Percentiles rank a stretch among this genome's conserved stretches.
phyloP scores from a whole-genome alignment of 2,888 invertebrate species.

The Leptopterna dolabrata region DNA sequence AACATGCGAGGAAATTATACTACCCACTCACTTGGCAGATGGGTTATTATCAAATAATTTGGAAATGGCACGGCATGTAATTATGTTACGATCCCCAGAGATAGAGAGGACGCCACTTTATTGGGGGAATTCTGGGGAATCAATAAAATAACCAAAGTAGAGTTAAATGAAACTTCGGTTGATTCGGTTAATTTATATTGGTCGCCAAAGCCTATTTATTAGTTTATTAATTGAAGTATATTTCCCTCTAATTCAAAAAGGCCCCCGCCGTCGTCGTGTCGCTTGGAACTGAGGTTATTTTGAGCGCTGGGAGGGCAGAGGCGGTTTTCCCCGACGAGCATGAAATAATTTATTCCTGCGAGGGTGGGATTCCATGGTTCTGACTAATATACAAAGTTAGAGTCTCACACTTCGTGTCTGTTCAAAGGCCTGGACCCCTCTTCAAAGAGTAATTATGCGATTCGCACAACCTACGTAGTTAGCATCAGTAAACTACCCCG shows the following conservation, averaged over 20 bases:
- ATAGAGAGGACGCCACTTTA: too few relatives aligned
- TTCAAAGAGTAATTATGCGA: slow-evolving; percentile 41
- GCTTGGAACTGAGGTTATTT: not conserved
- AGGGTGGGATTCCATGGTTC: not conserved
- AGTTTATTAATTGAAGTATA: slow-evolving; percentile 10
- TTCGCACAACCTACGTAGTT: slow-evolving; percentile 36
- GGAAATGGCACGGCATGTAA: too few relatives aligned
- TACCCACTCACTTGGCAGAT: too few relatives aligned
- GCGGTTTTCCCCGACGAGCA: slow-evolving; percentile 12
- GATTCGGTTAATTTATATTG: not conserved
- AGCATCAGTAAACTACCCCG: slow-evolving; percentile 24
- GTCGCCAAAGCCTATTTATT: slow-evolving; percentile 4
- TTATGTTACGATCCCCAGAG: too few relatives aligned
- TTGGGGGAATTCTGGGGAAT: too few relatives aligned
- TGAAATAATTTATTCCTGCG: slow-evolving; percentile 26
- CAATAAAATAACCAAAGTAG: too few relatives aligned
- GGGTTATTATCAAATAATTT: too few relatives aligned
- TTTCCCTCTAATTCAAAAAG: slow-evolving; percentile 17
- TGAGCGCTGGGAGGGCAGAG: not conserved
- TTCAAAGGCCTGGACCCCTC: slow-evolving; percentile 12
- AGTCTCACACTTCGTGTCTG: not conserved
- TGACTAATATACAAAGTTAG: slow-evolving; percentile 39
- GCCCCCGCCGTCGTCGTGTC: not conserved
- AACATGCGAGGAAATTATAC: too few relatives aligned
- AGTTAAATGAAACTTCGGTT: too few relatives aligned